Conservation (phyloP, 2,113 vertebrate species). For the Hylia prasina region DNA sequence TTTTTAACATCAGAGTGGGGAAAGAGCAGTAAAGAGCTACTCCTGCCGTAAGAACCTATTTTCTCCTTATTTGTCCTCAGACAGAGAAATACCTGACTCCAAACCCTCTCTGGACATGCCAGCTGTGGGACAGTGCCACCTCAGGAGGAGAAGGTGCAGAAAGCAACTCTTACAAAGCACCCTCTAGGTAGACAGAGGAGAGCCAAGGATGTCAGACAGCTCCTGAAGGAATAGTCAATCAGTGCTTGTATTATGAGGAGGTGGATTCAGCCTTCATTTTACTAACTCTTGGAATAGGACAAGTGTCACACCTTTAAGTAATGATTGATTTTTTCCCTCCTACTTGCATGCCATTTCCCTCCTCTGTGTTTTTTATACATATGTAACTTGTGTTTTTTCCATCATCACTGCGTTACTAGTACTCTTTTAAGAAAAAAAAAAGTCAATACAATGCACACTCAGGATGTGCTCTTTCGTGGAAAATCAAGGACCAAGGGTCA, state of each 20-base stretch:
- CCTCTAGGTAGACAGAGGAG: not conserved
- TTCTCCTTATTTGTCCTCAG: not conserved
- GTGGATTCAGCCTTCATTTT: not conserved
- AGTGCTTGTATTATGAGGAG: not conserved
- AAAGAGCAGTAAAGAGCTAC: not conserved
- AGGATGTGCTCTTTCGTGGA: not conserved
- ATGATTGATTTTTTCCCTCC: not conserved
- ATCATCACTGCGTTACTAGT: not conserved
- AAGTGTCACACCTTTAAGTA: not conserved
- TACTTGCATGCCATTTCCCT: not conserved
- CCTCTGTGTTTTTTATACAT: not conserved
- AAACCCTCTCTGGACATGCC: not conserved
- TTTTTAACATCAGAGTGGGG: not conserved
- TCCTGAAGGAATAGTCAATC: not conserved
- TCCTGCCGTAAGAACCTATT: not conserved
- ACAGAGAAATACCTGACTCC: not conserved
- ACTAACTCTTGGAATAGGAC: not conserved
- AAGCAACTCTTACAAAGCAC: not conserved
- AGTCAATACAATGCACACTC: not conserved
- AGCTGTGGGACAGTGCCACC: not conserved
- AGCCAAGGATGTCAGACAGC: not conserved
- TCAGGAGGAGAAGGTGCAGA: not conserved
- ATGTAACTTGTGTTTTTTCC: not conserved
- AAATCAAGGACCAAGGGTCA: not conserved
- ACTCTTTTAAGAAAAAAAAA: not conserved